Evolutionary conservation across 2,797 vertebrate species (phyloP).

Genomic region (Tokudaia tokunoshimensis): DNA sequence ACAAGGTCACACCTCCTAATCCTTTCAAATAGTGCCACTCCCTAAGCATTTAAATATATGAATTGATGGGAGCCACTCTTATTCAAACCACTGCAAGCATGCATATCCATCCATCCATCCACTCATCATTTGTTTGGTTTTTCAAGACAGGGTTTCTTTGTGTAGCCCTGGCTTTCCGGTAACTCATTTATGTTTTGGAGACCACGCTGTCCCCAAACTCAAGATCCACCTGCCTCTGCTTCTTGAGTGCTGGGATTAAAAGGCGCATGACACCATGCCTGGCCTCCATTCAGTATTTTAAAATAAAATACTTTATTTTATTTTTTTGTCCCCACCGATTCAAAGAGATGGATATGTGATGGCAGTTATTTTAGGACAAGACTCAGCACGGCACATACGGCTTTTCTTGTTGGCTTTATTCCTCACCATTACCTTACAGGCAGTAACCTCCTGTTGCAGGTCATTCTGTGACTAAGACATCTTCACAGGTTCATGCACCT

Average conservation of each 20-base stretch:
- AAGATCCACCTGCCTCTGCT: background rate
- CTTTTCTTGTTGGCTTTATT: background rate
- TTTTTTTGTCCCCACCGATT: background rate
- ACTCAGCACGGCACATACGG: background rate
- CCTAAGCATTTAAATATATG: background rate
- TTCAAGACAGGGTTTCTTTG: background rate
- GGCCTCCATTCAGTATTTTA: background rate
- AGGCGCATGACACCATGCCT: background rate
- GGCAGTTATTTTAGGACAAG: slow-evolving; percentile 4
- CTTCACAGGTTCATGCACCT: background rate
- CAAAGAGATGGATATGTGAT: background rate
- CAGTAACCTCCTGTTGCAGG: background rate
- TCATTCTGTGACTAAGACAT: background rate
- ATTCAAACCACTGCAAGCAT: background rate
- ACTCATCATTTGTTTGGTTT: background rate
- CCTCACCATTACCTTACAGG: background rate
- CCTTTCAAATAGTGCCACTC: background rate
- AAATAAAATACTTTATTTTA: background rate
- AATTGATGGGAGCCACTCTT: background rate
- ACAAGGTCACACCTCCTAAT: background rate
- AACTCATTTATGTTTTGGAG: background rate
- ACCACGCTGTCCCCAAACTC: background rate
- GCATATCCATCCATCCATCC: background rate
- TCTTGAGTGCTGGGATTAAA: background rate
- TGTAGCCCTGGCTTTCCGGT: background rate